These are phyloP conservation scores for Lithophane leautieri DNA, from an alignment of 2,888 invertebrate species.

Conservation along the genomic window DNA sequence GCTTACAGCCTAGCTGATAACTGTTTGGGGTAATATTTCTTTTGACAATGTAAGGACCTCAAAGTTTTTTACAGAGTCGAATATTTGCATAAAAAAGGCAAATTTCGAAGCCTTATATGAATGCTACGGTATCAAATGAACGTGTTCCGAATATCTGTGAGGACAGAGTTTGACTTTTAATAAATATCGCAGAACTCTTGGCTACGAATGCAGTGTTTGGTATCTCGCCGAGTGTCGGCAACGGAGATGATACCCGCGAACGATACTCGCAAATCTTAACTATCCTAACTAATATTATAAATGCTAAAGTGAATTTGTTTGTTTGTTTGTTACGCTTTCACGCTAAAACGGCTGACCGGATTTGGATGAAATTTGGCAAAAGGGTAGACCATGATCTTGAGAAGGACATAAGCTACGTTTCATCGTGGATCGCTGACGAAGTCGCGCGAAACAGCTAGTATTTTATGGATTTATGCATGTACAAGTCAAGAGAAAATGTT, in stretches of 20 bases:
- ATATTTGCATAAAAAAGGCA: slow-evolving; percentile 39
- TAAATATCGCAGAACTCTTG: slow-evolving; percentile 34
- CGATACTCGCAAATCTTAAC: slow-evolving; percentile 6
- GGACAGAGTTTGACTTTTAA: slow-evolving; percentile 43
- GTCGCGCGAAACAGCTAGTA: neutral
- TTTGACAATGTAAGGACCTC: slow-evolving; percentile 41
- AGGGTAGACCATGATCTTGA: too few relatives aligned
- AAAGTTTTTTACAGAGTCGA: slow-evolving; percentile 43
- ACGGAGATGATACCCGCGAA: slow-evolving; percentile 7
- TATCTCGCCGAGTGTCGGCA: neutral
- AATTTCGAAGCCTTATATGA: slow-evolving; percentile 22
- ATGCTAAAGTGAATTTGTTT: too few relatives aligned
- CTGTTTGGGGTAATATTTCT: slow-evolving; percentile 46
- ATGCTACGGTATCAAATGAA: slow-evolving; percentile 22
- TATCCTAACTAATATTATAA: too few relatives aligned
- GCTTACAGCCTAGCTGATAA: slow-evolving; percentile 27
- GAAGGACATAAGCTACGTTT: too few relatives aligned
- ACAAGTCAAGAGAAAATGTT: slow-evolving; percentile 5
- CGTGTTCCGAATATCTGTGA: slow-evolving; percentile 27
- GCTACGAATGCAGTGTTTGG: slow-evolving; percentile 14
- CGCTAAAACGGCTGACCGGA: too few relatives aligned
- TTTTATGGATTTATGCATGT: slow-evolving; percentile 17
- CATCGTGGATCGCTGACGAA: too few relatives aligned
- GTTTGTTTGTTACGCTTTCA: too few relatives aligned
- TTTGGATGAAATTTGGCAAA: too few relatives aligned